Percentiles rank a stretch among this genome's conserved stretches.
Evolutionary conservation across 2,888 invertebrate genomes (phyloP).

Genomic region (Caenorhabditis sp.): DNA sequence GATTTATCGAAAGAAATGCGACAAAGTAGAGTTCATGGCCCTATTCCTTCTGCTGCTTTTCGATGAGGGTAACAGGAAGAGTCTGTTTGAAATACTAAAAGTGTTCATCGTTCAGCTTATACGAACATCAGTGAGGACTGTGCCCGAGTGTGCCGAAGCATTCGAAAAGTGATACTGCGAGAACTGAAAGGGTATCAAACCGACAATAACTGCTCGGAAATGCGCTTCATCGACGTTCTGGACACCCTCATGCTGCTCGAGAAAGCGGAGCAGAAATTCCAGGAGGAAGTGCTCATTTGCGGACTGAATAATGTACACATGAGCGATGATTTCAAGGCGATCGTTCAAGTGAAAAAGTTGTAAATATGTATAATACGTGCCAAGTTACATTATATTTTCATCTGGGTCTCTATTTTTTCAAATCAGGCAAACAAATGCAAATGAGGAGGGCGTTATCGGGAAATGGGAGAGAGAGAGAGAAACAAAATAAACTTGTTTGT

Average conservation of each 20-base stretch:
- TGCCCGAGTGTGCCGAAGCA: slow-evolving; percentile 9
- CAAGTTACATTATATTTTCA: too few relatives aligned
- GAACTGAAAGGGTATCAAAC: slow-evolving; percentile 36
- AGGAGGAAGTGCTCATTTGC: slow-evolving; percentile 27
- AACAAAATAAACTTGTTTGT: too few relatives aligned
- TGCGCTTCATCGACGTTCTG: slow-evolving; percentile 22
- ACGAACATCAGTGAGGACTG: slow-evolving; percentile 42
- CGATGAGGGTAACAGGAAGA: slow-evolving; percentile 26
- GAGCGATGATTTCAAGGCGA: slow-evolving; percentile 33
- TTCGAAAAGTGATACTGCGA: slow-evolving; percentile 38
- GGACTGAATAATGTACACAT: slow-evolving; percentile 20
- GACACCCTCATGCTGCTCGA: slow-evolving; percentile 31
- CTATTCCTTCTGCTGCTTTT: slow-evolving; percentile 25
- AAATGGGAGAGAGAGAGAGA: too few relatives aligned
- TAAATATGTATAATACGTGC: neutral
- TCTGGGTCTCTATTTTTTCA: too few relatives aligned
- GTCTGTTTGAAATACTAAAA: too few relatives aligned
- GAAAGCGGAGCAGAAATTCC: slow-evolving; percentile 34
- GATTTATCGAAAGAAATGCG: slow-evolving; percentile 10
- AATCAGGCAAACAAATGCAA: too few relatives aligned
- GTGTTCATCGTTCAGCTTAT: slow-evolving; percentile 37
- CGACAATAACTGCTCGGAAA: slow-evolving; percentile 20
- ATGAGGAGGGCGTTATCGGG: too few relatives aligned
- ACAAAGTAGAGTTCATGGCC: slow-evolving; percentile 32
- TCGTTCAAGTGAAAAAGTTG: slow-evolving; percentile 36